phyloP scores from a whole-genome alignment of 2,888 invertebrate species.

The Drosophila prostipennis region DNA sequence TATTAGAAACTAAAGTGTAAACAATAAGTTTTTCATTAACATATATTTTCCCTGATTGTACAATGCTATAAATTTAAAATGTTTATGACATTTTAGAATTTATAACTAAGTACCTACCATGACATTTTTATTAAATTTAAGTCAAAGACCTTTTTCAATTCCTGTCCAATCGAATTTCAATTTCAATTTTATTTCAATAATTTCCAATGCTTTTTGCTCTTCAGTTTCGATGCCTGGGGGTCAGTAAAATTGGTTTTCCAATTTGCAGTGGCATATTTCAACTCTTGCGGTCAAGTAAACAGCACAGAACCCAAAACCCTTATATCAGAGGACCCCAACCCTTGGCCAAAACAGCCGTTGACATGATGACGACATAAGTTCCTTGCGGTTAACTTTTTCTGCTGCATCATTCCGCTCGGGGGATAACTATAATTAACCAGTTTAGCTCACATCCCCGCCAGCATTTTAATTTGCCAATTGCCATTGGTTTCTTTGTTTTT shows the following conservation, averaged over 20 bases:
- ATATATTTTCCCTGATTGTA: too few species aligned
- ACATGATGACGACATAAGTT: constrained; percentile 48
- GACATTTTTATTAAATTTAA: neutral
- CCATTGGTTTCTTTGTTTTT: constrained; percentile 20
- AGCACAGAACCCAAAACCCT: constrained; percentile 15
- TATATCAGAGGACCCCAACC: neutral
- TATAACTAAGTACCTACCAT: neutral
- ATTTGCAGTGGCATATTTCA: constrained; percentile 59
- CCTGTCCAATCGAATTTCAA: constrained; percentile 57
- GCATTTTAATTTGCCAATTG: constrained; percentile 14
- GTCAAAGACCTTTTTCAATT: constrained; percentile 13
- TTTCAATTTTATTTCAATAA: constrained; percentile 69
- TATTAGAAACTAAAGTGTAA: too few species aligned
- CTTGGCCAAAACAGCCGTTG: constrained; percentile 20
- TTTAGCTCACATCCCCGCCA: constrained; percentile 20
- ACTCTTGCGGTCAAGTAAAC: constrained; percentile 66
- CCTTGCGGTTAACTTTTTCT: constrained; percentile 32
- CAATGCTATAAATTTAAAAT: neutral
- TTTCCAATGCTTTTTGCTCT: constrained; percentile 68
- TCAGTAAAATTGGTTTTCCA: constrained; percentile 46
- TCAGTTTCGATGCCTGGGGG: constrained; percentile 59
- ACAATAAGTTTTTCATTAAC: neutral
- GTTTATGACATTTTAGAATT: neutral
- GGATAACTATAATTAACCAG: constrained; percentile 38
- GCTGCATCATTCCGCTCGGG: constrained; percentile 32